Base-by-base conservation (phyloP, 2,113 vertebrate species). In the Mohoua ochrocephala region DNA sequence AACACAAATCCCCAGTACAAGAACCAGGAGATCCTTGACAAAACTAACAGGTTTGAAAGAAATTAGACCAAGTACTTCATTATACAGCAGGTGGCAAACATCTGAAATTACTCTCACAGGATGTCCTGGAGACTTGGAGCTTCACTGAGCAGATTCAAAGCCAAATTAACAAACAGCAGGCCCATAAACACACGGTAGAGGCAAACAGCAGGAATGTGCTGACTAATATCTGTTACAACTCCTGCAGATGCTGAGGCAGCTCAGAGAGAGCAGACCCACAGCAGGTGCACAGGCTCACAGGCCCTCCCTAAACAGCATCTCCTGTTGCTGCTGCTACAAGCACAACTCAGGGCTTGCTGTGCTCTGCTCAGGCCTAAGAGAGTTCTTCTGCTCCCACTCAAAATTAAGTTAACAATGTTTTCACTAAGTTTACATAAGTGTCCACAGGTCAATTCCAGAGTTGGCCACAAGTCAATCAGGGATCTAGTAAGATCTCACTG, bases 141-240 rank as follows among this genome's bases (percentile, higher is more conserved):
- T 86, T 74, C 81, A 60, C 6, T 52, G 61, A 82, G 56, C 52
- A 67, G 20, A 89, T 45, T 54, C 33, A 47, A 67, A 90, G 52
- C 30, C 64, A 90, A 87, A 87, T 92, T 61, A 88, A 41, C n/a
- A 90, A 92, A 41, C 91, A 93, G 79, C 79, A 95, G 82, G 85
- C 35, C 56, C 65, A 71, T n/a, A 82, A 95, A 88, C 47, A 92
- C 33, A 67, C 0, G 28, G 23, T 27, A 52, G 65, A 92, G 44
- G 52, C 39, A 63, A 67, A 23, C 60, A 85, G 94, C 78, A 84
- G 85, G 74, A 63, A 39, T 12, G 28, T 41, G 21, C 65, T 67
- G 56, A 30, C 31, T 74, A n/a, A 35, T 35, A 41, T 15, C 37
- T 33, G 12, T 30, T 68, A 61, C 42, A 95, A 22, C 28, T 39